Base-by-base conservation (phyloP, 2,888 invertebrate genomes). In the Spialia ferax region DNA sequence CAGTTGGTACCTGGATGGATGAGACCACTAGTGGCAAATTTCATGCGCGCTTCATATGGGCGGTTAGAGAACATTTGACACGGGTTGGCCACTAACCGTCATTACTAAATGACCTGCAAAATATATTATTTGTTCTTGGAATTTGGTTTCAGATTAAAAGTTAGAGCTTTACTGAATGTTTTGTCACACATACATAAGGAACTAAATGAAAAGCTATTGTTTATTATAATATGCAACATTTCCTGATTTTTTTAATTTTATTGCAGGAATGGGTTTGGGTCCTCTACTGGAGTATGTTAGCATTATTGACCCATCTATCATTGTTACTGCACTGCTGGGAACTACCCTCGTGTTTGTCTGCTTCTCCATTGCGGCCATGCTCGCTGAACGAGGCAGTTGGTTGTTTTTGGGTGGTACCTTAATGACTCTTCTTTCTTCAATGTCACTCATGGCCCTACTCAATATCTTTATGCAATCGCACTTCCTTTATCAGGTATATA, bases 271-370 rank as follows among this genome's bases (percentile, higher is more conserved):
- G 86, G 97, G 98, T 70, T 92, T 99, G 87, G 98, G 99, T 2
- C 98, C 99, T 0, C 93, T 99, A 38, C 84, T 99, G 72, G 96
- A 97, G 77, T 95, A 96, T 86, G 97, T 97, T 55, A 96, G 97
- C 78, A 85, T 94, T 70, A 91, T 99, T 71, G 96, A 99, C 88
- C 98, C 99, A 6, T 95, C 97, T 74, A 97, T 99, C 76, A 96
- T 99, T 71, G 93, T 98, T 22, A 97, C 98, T 20, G 98, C 99
- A 18, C 94, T 99, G 70, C 87, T 98, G 75, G 97, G 96, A 69
- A 98, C 99, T 0, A 95, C 97, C 38, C 91, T 99, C 55, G 97
- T 99, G 65, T 99, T 99, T 89, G 96, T 97, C 15, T 98, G 98
- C 79, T 98, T 99, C 94, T 97, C 98, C 20, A 88, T 98, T 77